A percentile compares a stretch with the other conserved stretches of the same genome.
phyloP scores from a whole-genome alignment of 2,888 invertebrate species.

The Diaprepes abbreviatus region DNA sequence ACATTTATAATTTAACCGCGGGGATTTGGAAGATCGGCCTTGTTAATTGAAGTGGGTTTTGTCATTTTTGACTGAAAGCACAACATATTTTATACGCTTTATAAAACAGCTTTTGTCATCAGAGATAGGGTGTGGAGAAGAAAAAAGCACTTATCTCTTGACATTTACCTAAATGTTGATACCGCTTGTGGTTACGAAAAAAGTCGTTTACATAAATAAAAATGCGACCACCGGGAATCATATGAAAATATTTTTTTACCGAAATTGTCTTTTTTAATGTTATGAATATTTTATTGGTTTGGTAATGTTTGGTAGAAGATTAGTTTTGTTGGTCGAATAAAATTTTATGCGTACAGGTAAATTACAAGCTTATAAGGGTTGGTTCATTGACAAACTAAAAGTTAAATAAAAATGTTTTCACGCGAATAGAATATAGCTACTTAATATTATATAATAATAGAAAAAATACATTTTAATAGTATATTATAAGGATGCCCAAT shows the following conservation, averaged over 20 bases:
- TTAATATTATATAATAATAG: no score
- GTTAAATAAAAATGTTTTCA: no score
- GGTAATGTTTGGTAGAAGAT: no score
- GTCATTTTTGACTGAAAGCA: background rate
- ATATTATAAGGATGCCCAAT: no score
- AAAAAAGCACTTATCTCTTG: slow-evolving; percentile 7
- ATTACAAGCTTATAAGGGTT: no score
- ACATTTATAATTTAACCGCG: background rate
- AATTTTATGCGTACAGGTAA: no score
- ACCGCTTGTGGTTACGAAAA: slow-evolving; percentile 4
- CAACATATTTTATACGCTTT: background rate
- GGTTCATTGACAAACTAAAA: no score
- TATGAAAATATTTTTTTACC: background rate
- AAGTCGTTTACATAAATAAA: slow-evolving; percentile 20
- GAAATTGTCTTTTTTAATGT: slow-evolving; percentile 6
- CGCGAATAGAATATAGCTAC: no score
- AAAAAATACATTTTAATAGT: no score
- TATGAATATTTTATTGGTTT: slow-evolving; percentile 4
- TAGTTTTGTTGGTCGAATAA: no score
- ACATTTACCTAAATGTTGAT: slow-evolving; percentile 13
- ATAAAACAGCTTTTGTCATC: slow-evolving; percentile 9
- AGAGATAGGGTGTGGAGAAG: background rate
- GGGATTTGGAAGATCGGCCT: slow-evolving; percentile 1
- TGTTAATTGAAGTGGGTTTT: slow-evolving; percentile 2
- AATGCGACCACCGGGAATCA: slow-evolving; percentile 11